Percentiles rank a stretch among this genome's conserved stretches.
These are phyloP conservation scores for Gobionotothen gibberifrons DNA, from an alignment of 2,797 vertebrate species.

Conservation along the genomic window DNA sequence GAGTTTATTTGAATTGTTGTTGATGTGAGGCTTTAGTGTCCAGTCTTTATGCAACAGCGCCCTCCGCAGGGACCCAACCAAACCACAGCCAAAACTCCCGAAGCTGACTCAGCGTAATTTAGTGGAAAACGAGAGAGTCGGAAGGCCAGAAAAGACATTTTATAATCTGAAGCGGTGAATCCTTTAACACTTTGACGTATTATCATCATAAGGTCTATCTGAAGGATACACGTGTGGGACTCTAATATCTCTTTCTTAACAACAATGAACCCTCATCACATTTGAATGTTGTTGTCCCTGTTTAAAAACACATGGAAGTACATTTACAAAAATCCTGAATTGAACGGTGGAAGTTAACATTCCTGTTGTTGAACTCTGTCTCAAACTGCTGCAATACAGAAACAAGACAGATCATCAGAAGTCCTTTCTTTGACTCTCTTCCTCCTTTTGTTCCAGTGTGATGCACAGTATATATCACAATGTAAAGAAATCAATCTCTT, in stretches of 20 bases:
- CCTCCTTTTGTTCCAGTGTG: neutral
- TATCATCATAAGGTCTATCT: neutral
- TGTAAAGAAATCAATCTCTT: conserved; percentile 28
- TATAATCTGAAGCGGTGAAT: conserved; percentile 12
- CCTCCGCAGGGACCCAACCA: conserved; percentile 62
- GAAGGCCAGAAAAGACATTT: conserved; percentile 17
- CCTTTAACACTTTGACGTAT: neutral
- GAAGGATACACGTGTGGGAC: too few relatives aligned
- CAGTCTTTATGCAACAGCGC: conserved; percentile 80
- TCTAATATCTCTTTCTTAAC: neutral
- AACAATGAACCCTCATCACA: too few relatives aligned
- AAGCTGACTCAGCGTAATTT: conserved; percentile 6
- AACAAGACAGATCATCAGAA: conserved; percentile 33
- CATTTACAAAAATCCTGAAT: neutral
- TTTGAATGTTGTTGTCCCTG: neutral
- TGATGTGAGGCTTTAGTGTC: conserved; percentile 23
- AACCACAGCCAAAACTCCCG: conserved; percentile 43
- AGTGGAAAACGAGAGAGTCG: conserved; percentile 6
- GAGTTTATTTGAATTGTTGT: neutral
- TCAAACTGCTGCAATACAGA: neutral
- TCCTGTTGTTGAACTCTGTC: neutral
- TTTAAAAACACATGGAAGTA: neutral
- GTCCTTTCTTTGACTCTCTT: conserved; percentile 13
- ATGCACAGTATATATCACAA: conserved; percentile 27
- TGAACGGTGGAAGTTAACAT: neutral